Conservation (phyloP, 2,888 invertebrate species). For the Luperina testacea region DNA sequence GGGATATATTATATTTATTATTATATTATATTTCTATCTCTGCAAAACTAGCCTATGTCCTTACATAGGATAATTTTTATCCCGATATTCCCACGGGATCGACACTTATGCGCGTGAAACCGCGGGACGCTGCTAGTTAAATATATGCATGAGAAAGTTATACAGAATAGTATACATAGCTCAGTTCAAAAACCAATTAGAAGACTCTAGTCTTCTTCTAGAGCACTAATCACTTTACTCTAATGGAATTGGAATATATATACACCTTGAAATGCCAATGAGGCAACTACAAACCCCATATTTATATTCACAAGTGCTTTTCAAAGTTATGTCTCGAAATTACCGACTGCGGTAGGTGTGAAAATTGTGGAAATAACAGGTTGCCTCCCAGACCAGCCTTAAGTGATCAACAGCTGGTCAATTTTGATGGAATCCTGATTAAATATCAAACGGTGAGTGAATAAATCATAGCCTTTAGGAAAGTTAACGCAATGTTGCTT, state of each 20-base stretch:
- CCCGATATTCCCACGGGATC: too few species aligned
- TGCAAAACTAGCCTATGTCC: too few species aligned
- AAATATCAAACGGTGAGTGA: slow-evolving; percentile 48
- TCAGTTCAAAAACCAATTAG: neutral
- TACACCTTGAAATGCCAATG: slow-evolving; percentile 11
- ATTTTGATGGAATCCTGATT: slow-evolving; percentile 61
- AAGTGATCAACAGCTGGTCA: slow-evolving; percentile 46
- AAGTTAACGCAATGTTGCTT: slow-evolving; percentile 39
- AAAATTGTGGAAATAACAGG: slow-evolving; percentile 60
- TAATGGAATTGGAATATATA: slow-evolving; percentile 18
- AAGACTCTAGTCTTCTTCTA: too few species aligned
- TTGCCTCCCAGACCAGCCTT: slow-evolving; percentile 20
- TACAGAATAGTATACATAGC: neutral
- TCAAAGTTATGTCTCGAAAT: slow-evolving; percentile 55
- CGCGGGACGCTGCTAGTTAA: too few species aligned
- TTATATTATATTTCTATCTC: too few species aligned
- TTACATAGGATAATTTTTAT: too few species aligned
- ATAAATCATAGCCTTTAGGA: slow-evolving; percentile 48
- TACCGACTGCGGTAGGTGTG: slow-evolving; percentile 59
- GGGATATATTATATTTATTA: too few species aligned
- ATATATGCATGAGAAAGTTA: neutral
- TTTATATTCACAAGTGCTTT: slow-evolving; percentile 33
- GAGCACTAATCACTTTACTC: neutral
- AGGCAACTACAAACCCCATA: slow-evolving; percentile 38
- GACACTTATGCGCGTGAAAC: too few species aligned